A percentile compares a stretch with the other conserved stretches of the same genome.
Evolutionary conservation across 2,888 invertebrate species (phyloP).

Genomic region (Melanotus villosus): DNA sequence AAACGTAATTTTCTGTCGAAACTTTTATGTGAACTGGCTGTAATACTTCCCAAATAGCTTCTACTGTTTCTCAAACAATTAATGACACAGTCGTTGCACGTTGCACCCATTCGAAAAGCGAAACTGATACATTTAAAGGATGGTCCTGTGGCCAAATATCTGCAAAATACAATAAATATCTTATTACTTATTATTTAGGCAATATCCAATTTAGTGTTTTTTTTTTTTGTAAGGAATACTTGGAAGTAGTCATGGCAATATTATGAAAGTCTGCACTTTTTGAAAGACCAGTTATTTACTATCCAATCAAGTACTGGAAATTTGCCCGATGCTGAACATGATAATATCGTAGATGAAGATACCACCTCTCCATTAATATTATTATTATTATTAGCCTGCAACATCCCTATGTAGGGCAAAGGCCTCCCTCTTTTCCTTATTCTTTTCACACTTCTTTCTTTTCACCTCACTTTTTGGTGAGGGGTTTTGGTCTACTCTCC

Average conservation of each 20-base stretch:
- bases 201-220: background rate
- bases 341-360: constrained; percentile 6
- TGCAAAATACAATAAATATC: background rate
- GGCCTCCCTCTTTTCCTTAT: too few relatives aligned
- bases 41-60: background rate
- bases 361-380: background rate
- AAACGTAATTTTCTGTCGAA: background rate
- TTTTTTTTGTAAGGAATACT: too few relatives aligned
- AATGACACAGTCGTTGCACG: background rate
- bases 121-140: background rate
- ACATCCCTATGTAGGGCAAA: too few relatives aligned
- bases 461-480: background rate
- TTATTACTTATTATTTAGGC: background rate
- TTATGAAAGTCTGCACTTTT: constrained; percentile 6
- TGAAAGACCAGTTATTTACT: constrained; percentile 19
- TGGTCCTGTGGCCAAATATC: background rate
- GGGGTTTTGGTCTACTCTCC: too few relatives aligned
- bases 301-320: constrained; percentile 15
- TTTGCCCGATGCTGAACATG: background rate
- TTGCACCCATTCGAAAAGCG: constrained; percentile 3
- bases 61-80: constrained; percentile 2
- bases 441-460: background rate
- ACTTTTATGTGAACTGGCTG: background rate
- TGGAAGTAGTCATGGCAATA: constrained; percentile 4
- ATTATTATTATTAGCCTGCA: too few relatives aligned